Evolutionary conservation across 2,888 invertebrate genomes (phyloP).

Genomic region (Chorisops tibialis): DNA sequence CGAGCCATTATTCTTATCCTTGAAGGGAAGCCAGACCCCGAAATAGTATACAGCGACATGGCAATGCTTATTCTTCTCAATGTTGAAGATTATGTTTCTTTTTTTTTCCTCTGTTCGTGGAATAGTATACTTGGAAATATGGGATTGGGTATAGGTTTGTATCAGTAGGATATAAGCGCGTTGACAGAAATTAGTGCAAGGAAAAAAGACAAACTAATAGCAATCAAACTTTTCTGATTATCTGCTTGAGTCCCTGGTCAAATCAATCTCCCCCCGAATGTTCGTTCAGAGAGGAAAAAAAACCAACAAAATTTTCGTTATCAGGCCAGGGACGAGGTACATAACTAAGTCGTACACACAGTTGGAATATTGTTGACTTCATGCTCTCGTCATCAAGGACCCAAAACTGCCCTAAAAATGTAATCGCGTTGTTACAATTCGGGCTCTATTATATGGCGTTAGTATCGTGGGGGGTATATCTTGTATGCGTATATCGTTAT

Average conservation of each 20-base stretch:
- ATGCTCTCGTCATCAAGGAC: too few relatives aligned
- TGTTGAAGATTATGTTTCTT: neutral
- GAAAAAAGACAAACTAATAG: slow-evolving; percentile 22
- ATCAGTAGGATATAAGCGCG: neutral
- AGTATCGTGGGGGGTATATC: too few relatives aligned
- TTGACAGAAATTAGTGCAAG: slow-evolving; percentile 4
- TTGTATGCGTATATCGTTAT: too few relatives aligned
- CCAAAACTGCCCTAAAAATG: too few relatives aligned
- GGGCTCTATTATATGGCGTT: too few relatives aligned
- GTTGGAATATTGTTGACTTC: too few relatives aligned
- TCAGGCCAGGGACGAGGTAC: too few relatives aligned
- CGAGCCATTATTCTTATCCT: slow-evolving; percentile 17
- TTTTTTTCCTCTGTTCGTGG: neutral
- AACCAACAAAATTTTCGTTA: too few relatives aligned
- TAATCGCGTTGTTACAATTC: too few relatives aligned
- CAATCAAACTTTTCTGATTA: slow-evolving; percentile 33
- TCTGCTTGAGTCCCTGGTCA: neutral
- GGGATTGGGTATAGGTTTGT: neutral
- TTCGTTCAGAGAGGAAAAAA: too few relatives aligned
- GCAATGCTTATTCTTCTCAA: neutral
- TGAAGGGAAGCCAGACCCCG: slow-evolving; percentile 14
- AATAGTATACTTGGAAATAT: neutral
- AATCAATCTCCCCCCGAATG: too few relatives aligned
- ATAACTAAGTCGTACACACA: too few relatives aligned
- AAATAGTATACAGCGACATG: neutral